phyloP scores from a whole-genome alignment of 2,888 invertebrate species.

The Crematogaster levior region DNA sequence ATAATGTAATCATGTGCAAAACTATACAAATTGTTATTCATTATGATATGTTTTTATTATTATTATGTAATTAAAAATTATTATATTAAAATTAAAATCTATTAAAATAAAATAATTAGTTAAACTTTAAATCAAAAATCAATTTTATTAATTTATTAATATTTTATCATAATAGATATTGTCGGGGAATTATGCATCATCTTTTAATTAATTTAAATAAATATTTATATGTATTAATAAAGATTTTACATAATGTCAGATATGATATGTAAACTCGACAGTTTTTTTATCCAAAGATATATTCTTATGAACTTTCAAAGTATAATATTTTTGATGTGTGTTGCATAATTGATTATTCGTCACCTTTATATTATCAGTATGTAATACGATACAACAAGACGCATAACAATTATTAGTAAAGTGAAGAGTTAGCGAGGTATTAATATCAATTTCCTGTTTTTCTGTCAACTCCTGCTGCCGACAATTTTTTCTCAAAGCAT shows the following conservation, averaged over 20 bases:
- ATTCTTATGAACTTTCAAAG: neutral
- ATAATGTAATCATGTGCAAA: neutral
- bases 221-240: neutral
- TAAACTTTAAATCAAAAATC: neutral
- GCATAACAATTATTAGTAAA: constrained; percentile 37
- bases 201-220: neutral
- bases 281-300: neutral
- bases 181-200: neutral
- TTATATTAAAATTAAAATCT: neutral
- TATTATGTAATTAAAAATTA: neutral
- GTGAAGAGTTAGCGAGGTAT: neutral
- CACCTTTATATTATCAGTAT: constrained; percentile 12
- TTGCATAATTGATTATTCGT: constrained; percentile 18
- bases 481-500: constrained; percentile 44
- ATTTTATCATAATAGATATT: neutral
- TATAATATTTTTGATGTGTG: constrained; percentile 4
- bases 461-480: neutral
- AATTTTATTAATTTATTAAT: neutral
- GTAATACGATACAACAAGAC: constrained; percentile 12
- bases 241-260: neutral
- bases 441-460: constrained; percentile 44
- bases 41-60: neutral
- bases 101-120: neutral
- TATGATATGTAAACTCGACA: neutral
- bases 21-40: neutral